phyloP scores from a whole-genome alignment of 2,113 vertebrate genomes.

The Daphoenositta chrysoptera region DNA sequence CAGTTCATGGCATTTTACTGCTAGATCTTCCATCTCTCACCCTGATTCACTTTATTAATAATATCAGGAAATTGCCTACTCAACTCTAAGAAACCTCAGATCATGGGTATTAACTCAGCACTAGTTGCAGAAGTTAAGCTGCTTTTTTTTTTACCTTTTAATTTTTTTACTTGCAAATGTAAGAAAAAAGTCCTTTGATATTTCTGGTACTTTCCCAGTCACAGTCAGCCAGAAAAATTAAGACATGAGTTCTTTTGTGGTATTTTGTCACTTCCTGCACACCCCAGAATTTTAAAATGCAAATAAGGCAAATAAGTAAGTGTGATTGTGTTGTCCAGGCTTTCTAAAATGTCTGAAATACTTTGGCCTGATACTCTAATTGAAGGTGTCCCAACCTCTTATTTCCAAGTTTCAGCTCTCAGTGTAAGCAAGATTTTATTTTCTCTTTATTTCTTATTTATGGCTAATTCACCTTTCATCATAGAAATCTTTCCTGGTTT shows the following conservation, averaged over 20 bases:
- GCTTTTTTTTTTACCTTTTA: background rate
- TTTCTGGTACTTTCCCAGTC: conserved; percentile 5
- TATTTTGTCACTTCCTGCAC: background rate
- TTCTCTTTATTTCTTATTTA: background rate
- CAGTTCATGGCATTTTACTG: background rate
- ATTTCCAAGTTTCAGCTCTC: background rate
- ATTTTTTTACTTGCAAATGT: background rate
- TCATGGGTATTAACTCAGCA: background rate
- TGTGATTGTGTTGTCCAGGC: background rate
- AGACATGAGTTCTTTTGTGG: background rate
- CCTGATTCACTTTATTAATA: background rate
- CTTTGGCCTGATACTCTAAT: background rate
- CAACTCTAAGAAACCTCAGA: background rate
- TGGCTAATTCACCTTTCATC: background rate
- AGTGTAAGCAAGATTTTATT: background rate
- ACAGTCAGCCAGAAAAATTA: background rate
- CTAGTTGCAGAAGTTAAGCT: background rate
- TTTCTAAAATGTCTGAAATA: background rate
- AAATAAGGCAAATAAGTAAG: background rate
- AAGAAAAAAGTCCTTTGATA: background rate
- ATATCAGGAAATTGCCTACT: background rate
- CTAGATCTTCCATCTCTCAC: background rate
- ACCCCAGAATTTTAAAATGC: background rate
- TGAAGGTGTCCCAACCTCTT: background rate
- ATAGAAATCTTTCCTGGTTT: background rate